Conservation (phyloP, 2,888 invertebrate genomes). For the Aphelenchoides bicaudatus region DNA sequence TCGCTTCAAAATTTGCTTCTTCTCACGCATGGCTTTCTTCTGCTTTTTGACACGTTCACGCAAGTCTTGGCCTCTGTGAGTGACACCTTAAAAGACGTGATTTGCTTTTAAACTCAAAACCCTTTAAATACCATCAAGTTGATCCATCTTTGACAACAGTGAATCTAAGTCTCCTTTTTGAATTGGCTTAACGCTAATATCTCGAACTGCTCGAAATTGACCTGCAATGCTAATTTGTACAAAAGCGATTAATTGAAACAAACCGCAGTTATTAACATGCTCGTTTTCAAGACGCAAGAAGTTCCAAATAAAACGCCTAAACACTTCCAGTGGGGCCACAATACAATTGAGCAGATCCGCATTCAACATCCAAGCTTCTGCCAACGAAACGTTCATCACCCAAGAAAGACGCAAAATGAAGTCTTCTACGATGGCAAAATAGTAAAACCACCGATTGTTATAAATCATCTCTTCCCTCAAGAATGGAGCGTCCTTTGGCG, state of each 20-base stretch:
- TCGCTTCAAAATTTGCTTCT: constrained; percentile 52
- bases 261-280: constrained; percentile 97
- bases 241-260: too few species aligned
- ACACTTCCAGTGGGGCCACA: constrained; percentile 57
- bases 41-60: constrained; percentile 58
- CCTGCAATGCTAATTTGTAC: too few species aligned
- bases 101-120: too few species aligned
- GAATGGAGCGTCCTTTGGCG: constrained; percentile 75
- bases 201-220: constrained; percentile 91
- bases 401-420: constrained; percentile 86
- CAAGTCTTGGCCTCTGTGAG: constrained; percentile 57
- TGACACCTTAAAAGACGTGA: too few species aligned
- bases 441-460: constrained; percentile 71
- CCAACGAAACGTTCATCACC: constrained; percentile 76
- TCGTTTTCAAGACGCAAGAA: constrained; percentile 98
- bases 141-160: constrained; percentile 56
- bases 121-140: constrained; percentile 52
- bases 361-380: constrained; percentile 57
- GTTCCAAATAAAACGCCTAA: constrained; percentile 89
- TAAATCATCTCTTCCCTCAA: constrained; percentile 61
- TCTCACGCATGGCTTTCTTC: constrained; percentile 54
- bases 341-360: constrained; percentile 55
- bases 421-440: constrained; percentile 93
- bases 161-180: constrained; percentile 68
- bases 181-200: constrained; percentile 89